A percentile compares a stretch with the other conserved stretches of the same genome.
phyloP scores from a whole-genome alignment of 2,113 vertebrate genomes.

The Dendropsophus ebraccatus region DNA sequence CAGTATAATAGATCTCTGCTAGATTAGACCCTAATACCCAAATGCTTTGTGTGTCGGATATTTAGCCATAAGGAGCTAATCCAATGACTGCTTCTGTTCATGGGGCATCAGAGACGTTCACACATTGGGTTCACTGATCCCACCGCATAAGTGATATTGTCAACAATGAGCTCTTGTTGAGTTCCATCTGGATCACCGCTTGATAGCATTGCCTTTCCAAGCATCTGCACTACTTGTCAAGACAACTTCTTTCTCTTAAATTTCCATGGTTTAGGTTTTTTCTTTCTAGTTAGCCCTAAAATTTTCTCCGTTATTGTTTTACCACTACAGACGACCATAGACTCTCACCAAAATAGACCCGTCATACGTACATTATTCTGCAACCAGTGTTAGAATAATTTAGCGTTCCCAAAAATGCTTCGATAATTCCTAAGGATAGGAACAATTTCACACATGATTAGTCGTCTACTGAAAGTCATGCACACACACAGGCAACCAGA shows the following conservation, averaged over 20 bases:
- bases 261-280: neutral
- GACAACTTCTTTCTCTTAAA: neutral
- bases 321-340: neutral
- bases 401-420: neutral
- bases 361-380: neutral
- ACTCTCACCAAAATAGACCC: neutral
- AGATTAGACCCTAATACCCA: neutral
- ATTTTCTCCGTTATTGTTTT: neutral
- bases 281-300: no score
- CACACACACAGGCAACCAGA: conserved; percentile 2
- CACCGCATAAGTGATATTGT: neutral
- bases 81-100: neutral
- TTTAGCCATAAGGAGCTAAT: neutral
- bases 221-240: neutral
- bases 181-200: neutral
- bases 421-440: neutral
- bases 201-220: neutral
- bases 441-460: conserved; percentile 22
- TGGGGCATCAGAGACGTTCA: neutral
- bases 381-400: neutral
- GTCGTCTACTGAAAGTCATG: conserved; percentile 14
- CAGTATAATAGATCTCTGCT: neutral
- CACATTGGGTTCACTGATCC: neutral
- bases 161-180: conserved; percentile 9
- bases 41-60: neutral